Evolutionary conservation across 2,113 vertebrate species (phyloP).

Genomic region (Helogale parvula): DNA sequence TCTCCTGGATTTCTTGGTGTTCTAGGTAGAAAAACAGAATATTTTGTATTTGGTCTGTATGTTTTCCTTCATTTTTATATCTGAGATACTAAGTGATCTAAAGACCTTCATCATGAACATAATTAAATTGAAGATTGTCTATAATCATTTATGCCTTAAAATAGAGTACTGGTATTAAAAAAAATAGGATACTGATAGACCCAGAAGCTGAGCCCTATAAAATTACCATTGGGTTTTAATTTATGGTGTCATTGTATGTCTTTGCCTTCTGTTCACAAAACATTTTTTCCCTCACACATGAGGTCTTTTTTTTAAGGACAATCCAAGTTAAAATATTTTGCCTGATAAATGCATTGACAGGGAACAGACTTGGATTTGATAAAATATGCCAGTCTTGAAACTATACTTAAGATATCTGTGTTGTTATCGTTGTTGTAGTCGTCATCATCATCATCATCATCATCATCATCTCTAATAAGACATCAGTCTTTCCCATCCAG

Average conservation of each 20-base stretch:
- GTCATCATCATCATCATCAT: not conserved
- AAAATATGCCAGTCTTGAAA: not conserved
- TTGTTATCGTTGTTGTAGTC: not conserved
- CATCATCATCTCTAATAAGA: not conserved
- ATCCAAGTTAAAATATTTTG: slow-evolving; percentile 31
- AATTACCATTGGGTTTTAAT: slow-evolving; percentile 37
- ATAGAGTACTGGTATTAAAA: not conserved
- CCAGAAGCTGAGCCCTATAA: not conserved
- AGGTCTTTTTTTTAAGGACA: not conserved
- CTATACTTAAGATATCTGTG: not conserved
- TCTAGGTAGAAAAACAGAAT: not conserved
- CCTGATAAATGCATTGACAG: not conserved
- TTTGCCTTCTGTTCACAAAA: slow-evolving; percentile 21
- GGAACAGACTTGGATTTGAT: not conserved
- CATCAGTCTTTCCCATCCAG: not conserved
- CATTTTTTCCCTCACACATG: not conserved
- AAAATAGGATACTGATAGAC: not conserved
- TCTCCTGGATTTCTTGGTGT: not conserved
- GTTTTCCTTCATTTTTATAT: slow-evolving; percentile 18
- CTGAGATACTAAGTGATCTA: not conserved
- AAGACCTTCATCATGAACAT: not conserved
- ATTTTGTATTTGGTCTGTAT: slow-evolving; percentile 5
- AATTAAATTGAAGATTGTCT: slow-evolving; percentile 19
- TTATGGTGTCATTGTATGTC: slow-evolving; percentile 46
- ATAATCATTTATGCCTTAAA: slow-evolving; percentile 1